Conservation (phyloP, 2,888 invertebrate genomes). For the Luperina nickerlii region DNA sequence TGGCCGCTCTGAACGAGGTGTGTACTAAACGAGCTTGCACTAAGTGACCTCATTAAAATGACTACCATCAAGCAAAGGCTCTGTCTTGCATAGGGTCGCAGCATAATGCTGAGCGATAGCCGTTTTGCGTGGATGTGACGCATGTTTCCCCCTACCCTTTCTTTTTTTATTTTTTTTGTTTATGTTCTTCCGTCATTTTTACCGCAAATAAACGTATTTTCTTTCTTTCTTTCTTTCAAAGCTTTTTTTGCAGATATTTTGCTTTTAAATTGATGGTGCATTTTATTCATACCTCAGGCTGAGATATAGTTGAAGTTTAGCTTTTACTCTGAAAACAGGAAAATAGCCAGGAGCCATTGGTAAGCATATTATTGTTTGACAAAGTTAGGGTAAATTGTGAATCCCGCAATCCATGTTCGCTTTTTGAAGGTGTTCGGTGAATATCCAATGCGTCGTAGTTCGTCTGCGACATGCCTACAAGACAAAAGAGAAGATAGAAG, state of each 20-base stretch:
- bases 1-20: background rate
- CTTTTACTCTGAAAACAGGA: background rate
- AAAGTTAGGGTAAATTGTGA: background rate
- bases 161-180: too few species aligned
- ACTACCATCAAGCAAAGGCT: background rate
- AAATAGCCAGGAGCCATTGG: background rate
- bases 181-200: too few species aligned
- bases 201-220: too few species aligned
- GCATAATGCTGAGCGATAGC: too few species aligned
- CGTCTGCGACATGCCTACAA: background rate
- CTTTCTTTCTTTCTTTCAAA: too few species aligned
- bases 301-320: background rate
- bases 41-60: slow-evolving; percentile 15
- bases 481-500: too few species aligned
- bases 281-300: background rate
- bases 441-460: background rate
- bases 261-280: too few species aligned
- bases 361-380: background rate
- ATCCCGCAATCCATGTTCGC: background rate
- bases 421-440: background rate
- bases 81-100: too few species aligned
- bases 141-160: too few species aligned
- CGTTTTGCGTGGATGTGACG: too few species aligned
- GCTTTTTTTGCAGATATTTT: too few species aligned
- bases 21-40: slow-evolving; percentile 11